Evolutionary conservation across 2,797 vertebrate species (phyloP).

Genomic region (Falco berigora): DNA sequence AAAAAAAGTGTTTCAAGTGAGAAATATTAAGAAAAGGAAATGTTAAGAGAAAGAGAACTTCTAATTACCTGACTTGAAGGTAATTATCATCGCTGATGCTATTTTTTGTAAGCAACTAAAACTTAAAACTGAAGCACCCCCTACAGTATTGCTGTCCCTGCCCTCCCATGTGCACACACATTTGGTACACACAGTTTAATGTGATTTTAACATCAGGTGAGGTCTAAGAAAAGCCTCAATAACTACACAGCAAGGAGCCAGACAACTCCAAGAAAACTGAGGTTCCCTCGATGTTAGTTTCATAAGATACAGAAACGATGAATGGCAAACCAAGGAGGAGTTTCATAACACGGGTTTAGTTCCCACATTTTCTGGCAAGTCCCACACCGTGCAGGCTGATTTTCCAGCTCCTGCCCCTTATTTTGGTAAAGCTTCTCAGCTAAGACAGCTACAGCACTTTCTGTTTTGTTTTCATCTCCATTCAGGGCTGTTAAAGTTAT

Average conservation of each 20-base stretch:
- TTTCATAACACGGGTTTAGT: not conserved
- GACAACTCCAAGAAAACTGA: not conserved
- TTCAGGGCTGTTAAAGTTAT: not conserved
- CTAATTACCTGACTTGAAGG: not conserved
- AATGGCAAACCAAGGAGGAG: not conserved
- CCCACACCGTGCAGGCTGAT: not conserved
- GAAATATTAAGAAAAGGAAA: not conserved
- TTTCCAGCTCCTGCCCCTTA: not conserved
- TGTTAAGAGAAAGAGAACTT: not conserved
- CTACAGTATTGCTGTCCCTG: fast-evolving
- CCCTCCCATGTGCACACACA: not conserved
- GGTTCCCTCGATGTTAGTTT: not conserved
- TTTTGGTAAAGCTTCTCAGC: not conserved
- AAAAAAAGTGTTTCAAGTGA: not conserved
- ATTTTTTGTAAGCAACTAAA: not conserved
- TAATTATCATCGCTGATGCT: not conserved
- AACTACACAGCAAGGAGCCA: not conserved
- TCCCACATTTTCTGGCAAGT: not conserved
- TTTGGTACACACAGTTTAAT: not conserved
- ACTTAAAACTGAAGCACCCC: not conserved
- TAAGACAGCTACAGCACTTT: not conserved
- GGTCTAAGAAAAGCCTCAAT: not conserved
- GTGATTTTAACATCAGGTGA: not conserved
- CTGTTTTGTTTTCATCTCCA: not conserved
- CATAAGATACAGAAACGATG: not conserved